Evolutionary conservation across 2,797 vertebrate species (phyloP), one percentile per base, ranked within the genome.

Genomic region (Coreius guichenoti): DNA sequence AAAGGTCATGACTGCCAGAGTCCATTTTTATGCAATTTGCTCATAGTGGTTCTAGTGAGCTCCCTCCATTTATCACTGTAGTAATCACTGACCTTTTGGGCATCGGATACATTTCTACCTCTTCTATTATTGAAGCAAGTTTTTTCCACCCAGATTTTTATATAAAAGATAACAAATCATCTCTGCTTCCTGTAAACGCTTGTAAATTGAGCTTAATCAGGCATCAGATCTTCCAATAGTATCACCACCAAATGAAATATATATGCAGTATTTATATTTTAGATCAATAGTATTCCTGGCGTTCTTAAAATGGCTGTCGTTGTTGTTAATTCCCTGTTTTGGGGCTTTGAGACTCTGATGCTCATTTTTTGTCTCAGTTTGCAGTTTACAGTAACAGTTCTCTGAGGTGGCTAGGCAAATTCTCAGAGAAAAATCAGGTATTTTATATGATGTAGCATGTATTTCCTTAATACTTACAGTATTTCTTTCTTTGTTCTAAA

Each of bases 11-110:
- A 8, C 26, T 67, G 56, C 56, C 68, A 69, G 43, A 83, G 70
- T 47, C 56, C 39, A 49, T 58, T 74, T 82, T 83, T 83, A 83
- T 70, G 39, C 70, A 65, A 17, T 83, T 83, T 82, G 29, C 26
- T 61, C 39, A 73, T 23, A 63, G 56, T 73, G 54, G 12, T 74
- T 72, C 68, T 19, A 8, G n/a, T 73, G 51, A 2, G 51, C 29
- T 17, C 12, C 19, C 31, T 81, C 65, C 63, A 81, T 81, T 69
- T 31, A 81, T 56, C 79, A 54, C 29, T 26, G 47, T 23, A 68
- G 61, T 68, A 70, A 73, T 61, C 36, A 82, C 33, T 47, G 54
- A 63, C 65, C 49, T 72, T 73, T 82, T 19, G 54, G 61, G n/a
- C 2, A 39, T 73, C 19, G 0, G 17, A 45, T 63, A n/a, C 8